A percentile compares a stretch with the other conserved stretches of the same genome.
phyloP scores from a whole-genome alignment of 2,888 invertebrate species.

The Bellardia bayeri region DNA sequence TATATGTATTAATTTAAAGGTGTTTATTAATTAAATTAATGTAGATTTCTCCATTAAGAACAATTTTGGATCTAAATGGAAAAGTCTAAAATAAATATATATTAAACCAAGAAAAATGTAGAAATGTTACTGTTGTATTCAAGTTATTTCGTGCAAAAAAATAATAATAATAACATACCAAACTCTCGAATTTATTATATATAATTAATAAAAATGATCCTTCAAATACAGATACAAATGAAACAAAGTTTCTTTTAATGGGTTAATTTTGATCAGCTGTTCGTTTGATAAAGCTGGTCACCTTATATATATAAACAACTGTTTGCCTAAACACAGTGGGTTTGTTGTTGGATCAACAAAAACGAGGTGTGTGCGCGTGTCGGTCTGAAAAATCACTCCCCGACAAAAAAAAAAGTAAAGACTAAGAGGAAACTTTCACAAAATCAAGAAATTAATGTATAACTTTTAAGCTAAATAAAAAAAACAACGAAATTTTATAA shows the following conservation, averaged over 20 bases:
- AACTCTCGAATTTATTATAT: too few relatives aligned
- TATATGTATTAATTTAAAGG: too few relatives aligned
- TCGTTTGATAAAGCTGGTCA: neutral
- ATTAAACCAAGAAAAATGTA: too few relatives aligned
- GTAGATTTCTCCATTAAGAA: too few relatives aligned
- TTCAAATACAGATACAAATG: too few relatives aligned
- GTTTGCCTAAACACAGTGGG: neutral
- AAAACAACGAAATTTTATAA: slow-evolving; percentile 34
- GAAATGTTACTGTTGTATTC: too few relatives aligned
- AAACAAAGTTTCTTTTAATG: neutral
- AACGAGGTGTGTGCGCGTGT: slow-evolving; percentile 54
- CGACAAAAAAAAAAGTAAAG: neutral
- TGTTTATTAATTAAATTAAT: too few relatives aligned
- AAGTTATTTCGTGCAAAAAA: too few relatives aligned
- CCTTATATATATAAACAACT: slow-evolving; percentile 24
- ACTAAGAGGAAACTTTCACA: slow-evolving; percentile 15
- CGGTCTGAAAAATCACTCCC: slow-evolving; percentile 38
- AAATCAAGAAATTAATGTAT: slow-evolving; percentile 41
- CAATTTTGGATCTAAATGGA: too few relatives aligned
- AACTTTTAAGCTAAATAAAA: slow-evolving; percentile 23
- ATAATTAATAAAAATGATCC: too few relatives aligned
- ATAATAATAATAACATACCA: too few relatives aligned
- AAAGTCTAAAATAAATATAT: too few relatives aligned
- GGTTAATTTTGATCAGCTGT: slow-evolving; percentile 36
- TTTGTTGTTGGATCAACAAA: slow-evolving; percentile 55